Conservation (phyloP, 2,797 vertebrate species). For the Sebastes iracundus region DNA sequence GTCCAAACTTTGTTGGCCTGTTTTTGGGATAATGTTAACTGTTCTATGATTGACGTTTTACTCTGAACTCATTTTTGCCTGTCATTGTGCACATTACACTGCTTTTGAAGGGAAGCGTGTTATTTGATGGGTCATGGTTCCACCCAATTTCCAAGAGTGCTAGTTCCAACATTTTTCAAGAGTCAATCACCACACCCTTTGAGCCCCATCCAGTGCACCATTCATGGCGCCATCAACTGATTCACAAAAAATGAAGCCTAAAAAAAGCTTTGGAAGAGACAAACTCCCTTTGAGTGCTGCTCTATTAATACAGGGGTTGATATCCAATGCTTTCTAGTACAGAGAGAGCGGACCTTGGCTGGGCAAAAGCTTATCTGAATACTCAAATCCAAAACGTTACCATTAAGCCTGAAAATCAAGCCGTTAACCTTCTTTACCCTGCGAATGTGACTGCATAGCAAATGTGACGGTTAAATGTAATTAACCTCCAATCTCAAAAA, state of each 20-base stretch:
- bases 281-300: not conserved
- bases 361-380: not conserved
- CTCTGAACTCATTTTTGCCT: not conserved
- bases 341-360: not conserved
- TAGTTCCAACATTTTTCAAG: not conserved
- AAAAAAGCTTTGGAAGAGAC: not conserved
- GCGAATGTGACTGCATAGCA: conserved; percentile 15
- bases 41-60: not conserved
- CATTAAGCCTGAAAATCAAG: not conserved
- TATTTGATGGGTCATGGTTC: not conserved
- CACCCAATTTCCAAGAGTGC: not conserved
- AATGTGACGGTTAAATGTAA: not conserved
- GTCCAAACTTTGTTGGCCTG: not conserved
- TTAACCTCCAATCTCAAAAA: conserved; percentile 35
- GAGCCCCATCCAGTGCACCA: not conserved
- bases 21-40: not conserved
- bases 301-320: not conserved
- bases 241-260: conserved; percentile 11
- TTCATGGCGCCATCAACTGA: conserved; percentile 3
- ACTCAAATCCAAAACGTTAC: not conserved
- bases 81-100: not conserved
- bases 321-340: not conserved
- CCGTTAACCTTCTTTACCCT: not conserved
- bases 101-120: not conserved
- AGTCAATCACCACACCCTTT: not conserved